Evolutionary conservation across 2,888 invertebrate species (phyloP), one percentile per base, ranked within the genome.

Genomic region (Sarcophaga caerulescens): DNA sequence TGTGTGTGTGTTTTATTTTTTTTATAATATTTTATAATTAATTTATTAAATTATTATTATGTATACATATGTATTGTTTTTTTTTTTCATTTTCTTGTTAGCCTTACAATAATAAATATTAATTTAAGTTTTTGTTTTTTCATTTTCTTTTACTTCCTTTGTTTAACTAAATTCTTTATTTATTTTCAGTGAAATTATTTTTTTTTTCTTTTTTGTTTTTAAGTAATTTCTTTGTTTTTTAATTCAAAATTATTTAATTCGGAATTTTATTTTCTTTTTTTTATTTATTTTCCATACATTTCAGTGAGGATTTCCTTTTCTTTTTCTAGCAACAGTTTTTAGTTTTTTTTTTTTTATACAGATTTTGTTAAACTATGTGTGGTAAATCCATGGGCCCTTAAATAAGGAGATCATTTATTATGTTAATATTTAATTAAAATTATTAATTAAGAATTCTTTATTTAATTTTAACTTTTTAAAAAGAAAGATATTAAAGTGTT

Each of bases 281-380:
- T 71, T 35, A 47, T 68, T 77, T 52, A 60, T 78, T 78, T 59
- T 81, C 45, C 52, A 47, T 35, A 52, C 10, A 35, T 60, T 60
- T 35, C 35, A 14, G 17, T 11, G 11, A 47, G 14, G 14, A 14
- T 47, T 47, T 71, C 14, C 14, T 10, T 52, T 75, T 35, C 65
- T 88, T 87, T 73, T 81, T 81, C 66, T 90, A 90, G 92, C 92
- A 90, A 89, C 90, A 85, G 87, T 88, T 84, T 75, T 75, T 79
- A 62, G 63, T 85, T 23, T 69, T 63, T 59, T 81, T 59, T 81
- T 86, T 69, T 71, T 85, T 68, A 52, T 68, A n/a, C 59, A 66
- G 63, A 83, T 82, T 71, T 63, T 84, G 23, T 77, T 35, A 35
- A 35, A 10, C 8, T 35, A 2, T 35, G 8, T 35, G 35, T 73